Conservation (phyloP, 2,888 invertebrate species). For the Trissoscelio sp. region DNA sequence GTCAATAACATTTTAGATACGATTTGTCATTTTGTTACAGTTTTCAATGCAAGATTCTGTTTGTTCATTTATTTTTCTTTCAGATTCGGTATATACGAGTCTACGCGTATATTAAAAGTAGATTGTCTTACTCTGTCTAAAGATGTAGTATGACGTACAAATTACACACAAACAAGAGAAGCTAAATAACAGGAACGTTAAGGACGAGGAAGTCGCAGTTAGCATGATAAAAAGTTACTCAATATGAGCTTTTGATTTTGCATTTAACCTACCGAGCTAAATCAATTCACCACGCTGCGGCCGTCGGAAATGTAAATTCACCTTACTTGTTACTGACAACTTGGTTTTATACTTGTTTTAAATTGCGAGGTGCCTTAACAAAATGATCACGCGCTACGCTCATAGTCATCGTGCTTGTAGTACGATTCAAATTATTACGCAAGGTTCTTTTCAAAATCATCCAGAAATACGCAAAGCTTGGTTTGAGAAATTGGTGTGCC, state of each 20-base stretch:
- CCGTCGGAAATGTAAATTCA: conserved; percentile 33
- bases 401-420: not conserved
- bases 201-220: conserved; percentile 34
- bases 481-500: conserved; percentile 14
- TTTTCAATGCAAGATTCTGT: conserved; percentile 16
- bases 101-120: conserved; percentile 71
- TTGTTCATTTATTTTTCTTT: conserved; percentile 1
- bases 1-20: conserved; percentile 73
- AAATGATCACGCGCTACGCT: not conserved
- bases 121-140: conserved; percentile 76
- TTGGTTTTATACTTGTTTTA: not conserved
- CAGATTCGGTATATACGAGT: conserved; percentile 52
- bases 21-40: conserved; percentile 57
- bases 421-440: conserved; percentile 18
- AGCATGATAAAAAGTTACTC: conserved; percentile 58
- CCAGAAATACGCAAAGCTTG: conserved; percentile 13
- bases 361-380: conserved; percentile 26
- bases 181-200: conserved; percentile 51
- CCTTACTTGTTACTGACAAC: conserved; percentile 12
- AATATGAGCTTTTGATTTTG: conserved; percentile 66
- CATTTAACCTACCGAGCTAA: conserved; percentile 39
- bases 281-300: conserved; percentile 44
- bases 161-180: conserved; percentile 51
- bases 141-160: conserved; percentile 44
- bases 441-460: conserved; percentile 18